Evolutionary conservation across 2,888 invertebrate species (phyloP).

Genomic region (Acanthosoma haemorrhoidale): DNA sequence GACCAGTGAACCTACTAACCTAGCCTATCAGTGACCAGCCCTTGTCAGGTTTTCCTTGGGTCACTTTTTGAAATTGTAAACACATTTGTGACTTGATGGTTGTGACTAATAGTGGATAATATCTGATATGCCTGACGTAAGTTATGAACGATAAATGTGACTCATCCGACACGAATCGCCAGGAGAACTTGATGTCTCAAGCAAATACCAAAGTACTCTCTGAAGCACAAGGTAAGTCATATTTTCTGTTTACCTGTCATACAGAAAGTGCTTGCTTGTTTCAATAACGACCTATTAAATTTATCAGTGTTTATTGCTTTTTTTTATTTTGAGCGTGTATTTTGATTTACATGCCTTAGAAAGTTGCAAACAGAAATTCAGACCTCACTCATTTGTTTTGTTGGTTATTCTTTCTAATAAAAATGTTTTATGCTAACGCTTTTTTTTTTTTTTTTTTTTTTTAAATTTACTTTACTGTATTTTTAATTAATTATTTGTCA

Average conservation of each 20-base stretch:
- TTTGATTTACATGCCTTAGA: neutral
- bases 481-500: neutral
- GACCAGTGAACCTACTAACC: too few species aligned
- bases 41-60: too few species aligned
- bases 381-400: neutral
- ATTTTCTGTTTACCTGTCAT: neutral
- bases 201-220: neutral
- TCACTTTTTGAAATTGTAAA: slow-evolving; percentile 1
- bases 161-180: neutral
- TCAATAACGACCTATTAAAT: neutral
- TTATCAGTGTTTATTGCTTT: neutral
- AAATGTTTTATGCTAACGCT: neutral
- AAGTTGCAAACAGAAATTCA: slow-evolving; percentile 28
- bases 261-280: slow-evolving; percentile 3
- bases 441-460: neutral
- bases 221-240: slow-evolving; percentile 9
- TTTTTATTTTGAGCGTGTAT: neutral
- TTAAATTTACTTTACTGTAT: too few species aligned
- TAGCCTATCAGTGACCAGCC: too few species aligned
- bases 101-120: neutral
- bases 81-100: slow-evolving; percentile 1
- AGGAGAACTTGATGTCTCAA: slow-evolving; percentile 16
- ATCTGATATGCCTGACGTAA: neutral
- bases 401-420: neutral
- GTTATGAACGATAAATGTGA: slow-evolving; percentile 6